Conservation (phyloP, 2,113 vertebrate species). For the Larimichthys crocea region DNA sequence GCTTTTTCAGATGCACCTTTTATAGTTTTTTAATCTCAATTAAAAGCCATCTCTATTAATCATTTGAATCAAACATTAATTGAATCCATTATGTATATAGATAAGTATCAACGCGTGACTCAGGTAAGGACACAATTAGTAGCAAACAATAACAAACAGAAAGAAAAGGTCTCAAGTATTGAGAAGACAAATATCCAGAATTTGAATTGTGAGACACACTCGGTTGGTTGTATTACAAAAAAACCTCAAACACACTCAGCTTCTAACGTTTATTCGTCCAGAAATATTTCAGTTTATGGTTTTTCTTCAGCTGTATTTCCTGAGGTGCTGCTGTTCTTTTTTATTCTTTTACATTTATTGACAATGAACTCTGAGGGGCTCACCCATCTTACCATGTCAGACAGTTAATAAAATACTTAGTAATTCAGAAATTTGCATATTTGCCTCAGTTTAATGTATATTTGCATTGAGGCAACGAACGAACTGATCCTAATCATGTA, state of each 20-base stretch:
- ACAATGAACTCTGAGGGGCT: background rate
- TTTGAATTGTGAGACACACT: no score
- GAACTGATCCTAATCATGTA: background rate
- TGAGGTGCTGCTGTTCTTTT: background rate
- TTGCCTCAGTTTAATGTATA: background rate
- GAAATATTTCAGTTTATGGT: background rate
- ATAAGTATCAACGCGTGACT: background rate
- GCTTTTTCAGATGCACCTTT: background rate
- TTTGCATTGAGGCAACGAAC: background rate
- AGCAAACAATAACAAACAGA: background rate
- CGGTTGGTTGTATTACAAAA: background rate
- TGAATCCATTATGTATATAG: constrained; percentile 10
- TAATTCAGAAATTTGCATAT: background rate
- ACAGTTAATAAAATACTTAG: background rate
- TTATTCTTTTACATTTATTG: background rate
- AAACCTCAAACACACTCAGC: background rate
- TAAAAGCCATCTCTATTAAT: constrained; percentile 7
- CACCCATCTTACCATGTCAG: background rate
- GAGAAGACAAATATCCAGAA: background rate
- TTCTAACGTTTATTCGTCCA: background rate
- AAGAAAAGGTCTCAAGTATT: background rate
- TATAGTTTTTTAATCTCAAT: background rate
- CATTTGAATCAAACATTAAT: constrained; percentile 24
- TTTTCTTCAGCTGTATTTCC: background rate
- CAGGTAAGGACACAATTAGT: background rate